These are phyloP conservation scores for Cremastinae sp. DNA, from an alignment of 2,888 invertebrate genomes.

Conservation along the genomic window DNA sequence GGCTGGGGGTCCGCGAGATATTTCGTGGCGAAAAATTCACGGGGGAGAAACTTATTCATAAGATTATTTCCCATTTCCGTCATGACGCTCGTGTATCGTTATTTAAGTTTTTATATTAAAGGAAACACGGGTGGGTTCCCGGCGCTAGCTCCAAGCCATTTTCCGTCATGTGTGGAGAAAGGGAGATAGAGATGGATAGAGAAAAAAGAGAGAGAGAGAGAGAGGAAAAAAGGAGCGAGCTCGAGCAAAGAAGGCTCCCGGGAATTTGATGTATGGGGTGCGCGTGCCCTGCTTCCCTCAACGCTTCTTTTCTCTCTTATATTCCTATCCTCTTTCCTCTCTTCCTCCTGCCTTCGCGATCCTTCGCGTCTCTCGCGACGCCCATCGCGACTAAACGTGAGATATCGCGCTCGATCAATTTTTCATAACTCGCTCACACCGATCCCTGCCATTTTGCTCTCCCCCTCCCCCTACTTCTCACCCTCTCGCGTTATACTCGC, in stretches of 20 bases:
- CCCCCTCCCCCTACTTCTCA: constrained; percentile 5
- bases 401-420: constrained; percentile 78
- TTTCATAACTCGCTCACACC: constrained; percentile 73
- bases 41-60: constrained; percentile 73
- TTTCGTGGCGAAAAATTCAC: constrained; percentile 36
- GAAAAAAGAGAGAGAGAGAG: too few species aligned
- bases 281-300: constrained; percentile 78
- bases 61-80: constrained; percentile 79
- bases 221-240: too few species aligned
- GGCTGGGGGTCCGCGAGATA: too few species aligned
- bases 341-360: constrained; percentile 24
- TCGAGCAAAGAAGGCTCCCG: constrained; percentile 50
- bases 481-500: neutral
- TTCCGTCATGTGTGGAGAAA: constrained; percentile 48
- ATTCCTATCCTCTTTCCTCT: constrained; percentile 29
- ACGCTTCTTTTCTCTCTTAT: constrained; percentile 51
- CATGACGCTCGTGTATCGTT: constrained; percentile 78
- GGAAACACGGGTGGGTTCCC: constrained; percentile 54
- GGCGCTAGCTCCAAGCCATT: constrained; percentile 64
- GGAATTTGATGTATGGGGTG: constrained; percentile 78
- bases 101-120: constrained; percentile 80
- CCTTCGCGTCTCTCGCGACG: constrained; percentile 59
- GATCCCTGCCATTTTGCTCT: constrained; percentile 41
- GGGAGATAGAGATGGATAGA: constrained; percentile 42
- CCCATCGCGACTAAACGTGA: constrained; percentile 75